Evolutionary conservation across 2,888 invertebrate genomes (phyloP).

Genomic region (Beris morrisii): DNA sequence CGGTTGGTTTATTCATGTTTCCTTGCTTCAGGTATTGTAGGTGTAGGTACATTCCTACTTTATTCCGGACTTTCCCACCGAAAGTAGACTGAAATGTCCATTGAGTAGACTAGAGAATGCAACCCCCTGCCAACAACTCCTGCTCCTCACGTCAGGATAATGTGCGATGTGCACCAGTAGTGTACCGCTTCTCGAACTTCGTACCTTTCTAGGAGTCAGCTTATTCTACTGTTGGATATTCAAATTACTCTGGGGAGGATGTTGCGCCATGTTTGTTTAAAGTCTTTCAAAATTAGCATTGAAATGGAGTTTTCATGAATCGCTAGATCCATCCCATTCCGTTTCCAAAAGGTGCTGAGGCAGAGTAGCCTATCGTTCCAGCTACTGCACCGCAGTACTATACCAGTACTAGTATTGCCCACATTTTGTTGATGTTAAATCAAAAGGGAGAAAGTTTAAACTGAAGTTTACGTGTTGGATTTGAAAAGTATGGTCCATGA

Average conservation of each 20-base stretch:
- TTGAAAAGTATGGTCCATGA: conserved; percentile 2
- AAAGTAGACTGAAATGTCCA: not conserved
- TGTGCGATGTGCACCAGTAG: not conserved
- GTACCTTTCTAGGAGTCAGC: not conserved
- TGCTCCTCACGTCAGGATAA: not conserved
- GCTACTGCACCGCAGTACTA: too few species aligned
- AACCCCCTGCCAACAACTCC: not conserved
- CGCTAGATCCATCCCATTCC: not conserved
- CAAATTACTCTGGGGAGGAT: conserved; percentile 30
- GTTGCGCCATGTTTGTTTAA: conserved; percentile 28
- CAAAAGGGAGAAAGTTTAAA: conserved; percentile 15
- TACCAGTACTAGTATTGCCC: too few species aligned
- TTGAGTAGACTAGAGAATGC: not conserved
- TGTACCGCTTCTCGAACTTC: not conserved
- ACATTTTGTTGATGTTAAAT: conserved; percentile 18
- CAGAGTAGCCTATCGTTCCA: too few species aligned
- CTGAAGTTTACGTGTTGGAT: conserved; percentile 16
- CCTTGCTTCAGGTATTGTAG: not conserved
- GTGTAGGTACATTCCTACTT: too few species aligned
- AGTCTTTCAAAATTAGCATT: conserved; percentile 33
- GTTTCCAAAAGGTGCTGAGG: too few species aligned
- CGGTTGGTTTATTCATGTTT: conserved; percentile 4
- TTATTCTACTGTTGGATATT: conserved; percentile 23
- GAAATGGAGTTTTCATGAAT: conserved; percentile 32
- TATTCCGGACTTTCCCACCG: not conserved